These are phyloP conservation scores for Drosophila limbata DNA, from an alignment of 2,888 invertebrate species.

Conservation along the genomic window DNA sequence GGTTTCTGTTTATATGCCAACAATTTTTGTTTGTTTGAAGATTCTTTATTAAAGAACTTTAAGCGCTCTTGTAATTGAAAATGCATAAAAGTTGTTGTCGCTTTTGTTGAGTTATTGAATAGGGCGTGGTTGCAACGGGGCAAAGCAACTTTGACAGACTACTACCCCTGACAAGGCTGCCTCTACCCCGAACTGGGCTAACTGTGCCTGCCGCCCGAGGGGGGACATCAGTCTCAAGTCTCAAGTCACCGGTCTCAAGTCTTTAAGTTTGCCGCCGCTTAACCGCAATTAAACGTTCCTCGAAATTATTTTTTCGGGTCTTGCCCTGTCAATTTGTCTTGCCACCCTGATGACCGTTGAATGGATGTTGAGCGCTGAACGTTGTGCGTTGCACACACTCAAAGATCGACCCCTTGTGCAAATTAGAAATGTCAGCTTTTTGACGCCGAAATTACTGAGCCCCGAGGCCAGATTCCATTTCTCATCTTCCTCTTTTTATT, in stretches of 20 bases:
- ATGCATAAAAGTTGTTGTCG: constrained; percentile 65
- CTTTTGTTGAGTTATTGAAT: constrained; percentile 76
- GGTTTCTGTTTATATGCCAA: constrained; percentile 15
- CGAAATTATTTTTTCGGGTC: constrained; percentile 65
- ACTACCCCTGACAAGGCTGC: constrained; percentile 43
- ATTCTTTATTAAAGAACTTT: constrained; percentile 52
- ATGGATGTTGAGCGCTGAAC: constrained; percentile 11
- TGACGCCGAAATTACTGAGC: constrained; percentile 73
- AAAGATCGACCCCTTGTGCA: constrained; percentile 53
- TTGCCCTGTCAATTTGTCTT: constrained; percentile 75
- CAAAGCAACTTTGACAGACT: constrained; percentile 39
- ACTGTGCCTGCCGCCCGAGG: constrained; percentile 31
- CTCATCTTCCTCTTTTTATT: constrained; percentile 1
- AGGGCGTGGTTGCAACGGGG: constrained; percentile 63
- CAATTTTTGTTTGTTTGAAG: constrained; percentile 32
- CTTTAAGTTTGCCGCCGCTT: constrained; percentile 67
- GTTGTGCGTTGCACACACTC: background rate
- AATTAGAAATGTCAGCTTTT: constrained; percentile 79
- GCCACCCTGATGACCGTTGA: constrained; percentile 51
- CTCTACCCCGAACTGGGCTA: background rate
- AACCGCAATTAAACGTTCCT: constrained; percentile 77
- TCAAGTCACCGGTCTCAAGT: constrained; percentile 33
- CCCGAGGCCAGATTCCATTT: constrained; percentile 59
- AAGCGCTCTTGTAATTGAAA: constrained; percentile 70
- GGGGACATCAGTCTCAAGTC: constrained; percentile 32